Evolutionary conservation across 2,797 vertebrate species (phyloP), one percentile per base, ranked within the genome.

Genomic region (Macroramphosus scolopax): DNA sequence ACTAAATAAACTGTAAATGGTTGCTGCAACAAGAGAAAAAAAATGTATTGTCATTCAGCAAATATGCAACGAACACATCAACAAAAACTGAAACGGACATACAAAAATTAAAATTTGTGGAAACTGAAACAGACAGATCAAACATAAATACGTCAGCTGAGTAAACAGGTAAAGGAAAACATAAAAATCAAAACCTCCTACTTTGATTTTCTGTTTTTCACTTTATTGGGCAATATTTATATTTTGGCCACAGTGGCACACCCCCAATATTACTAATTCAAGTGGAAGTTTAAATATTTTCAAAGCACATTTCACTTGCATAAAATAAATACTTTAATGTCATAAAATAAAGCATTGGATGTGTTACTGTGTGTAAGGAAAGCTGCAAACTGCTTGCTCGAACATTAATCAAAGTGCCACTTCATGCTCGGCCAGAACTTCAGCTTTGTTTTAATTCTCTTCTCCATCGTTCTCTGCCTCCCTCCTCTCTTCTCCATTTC

Each of bases 1-100:
- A 44, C 16, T 22, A 16, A 50, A 8, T 18, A 12, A 48, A 40
- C 35, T 15, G n/a, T 45, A 37, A 9, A 18, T 8, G 20, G 44
- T 2, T 43, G 40, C 51, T 72, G 51, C 28, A 64, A 60, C 29
- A 37, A 31, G 17, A 62, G 2, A 45, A 17, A 40, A 41, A 39
- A 5, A 17, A 22, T n/a, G 30, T 12, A 38, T 14, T 11, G 10
- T 67, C n/a, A 63, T 61, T 68, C 5, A 43, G 31, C 17, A 68
- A 18, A 37, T 13, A 14, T 34, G 34, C 14, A 42, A 45, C 45
- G 56, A 4, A 14, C 16, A 38, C 13, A 28, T 43, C 11, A 42
- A 10, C 51, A 9, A 58, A 43, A 52, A 22, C 3, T 22, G 20
- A 3, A 22, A 22, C 20, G n/a, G 20, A 6, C 6, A 22, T 22